These are phyloP conservation scores for Dascillus cervinus DNA, from an alignment of 2,888 invertebrate species.

Conservation along the genomic window DNA sequence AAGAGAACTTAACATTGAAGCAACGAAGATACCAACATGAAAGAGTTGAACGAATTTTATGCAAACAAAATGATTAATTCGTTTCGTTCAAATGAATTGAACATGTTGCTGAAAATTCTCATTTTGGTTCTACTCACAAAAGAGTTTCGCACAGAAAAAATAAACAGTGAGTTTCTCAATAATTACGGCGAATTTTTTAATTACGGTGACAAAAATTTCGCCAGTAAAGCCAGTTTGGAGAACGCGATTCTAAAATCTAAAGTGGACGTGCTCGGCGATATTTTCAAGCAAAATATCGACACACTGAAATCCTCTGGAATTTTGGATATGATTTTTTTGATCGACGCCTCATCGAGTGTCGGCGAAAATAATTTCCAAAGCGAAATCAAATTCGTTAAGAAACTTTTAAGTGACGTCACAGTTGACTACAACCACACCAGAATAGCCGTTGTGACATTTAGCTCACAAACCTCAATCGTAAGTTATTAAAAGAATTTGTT, in stretches of 20 bases:
- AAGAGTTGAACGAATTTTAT: no score
- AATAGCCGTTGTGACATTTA: constrained; percentile 58
- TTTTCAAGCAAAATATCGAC: constrained; percentile 49
- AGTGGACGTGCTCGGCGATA: constrained; percentile 47
- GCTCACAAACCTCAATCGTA: constrained; percentile 52
- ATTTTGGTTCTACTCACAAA: no score
- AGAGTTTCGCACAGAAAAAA: constrained; percentile 5
- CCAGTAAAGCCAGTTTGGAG: constrained; percentile 27
- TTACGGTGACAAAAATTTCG: constrained; percentile 35
- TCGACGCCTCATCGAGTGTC: constrained; percentile 63
- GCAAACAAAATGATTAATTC: no score
- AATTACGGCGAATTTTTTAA: constrained; percentile 38
- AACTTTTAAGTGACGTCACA: constrained; percentile 56
- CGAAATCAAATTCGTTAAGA: constrained; percentile 60
- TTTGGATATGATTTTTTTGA: constrained; percentile 58
- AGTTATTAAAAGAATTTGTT: no score
- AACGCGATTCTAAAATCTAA: constrained; percentile 44
- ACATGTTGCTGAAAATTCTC: no score
- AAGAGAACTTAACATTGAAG: no score
- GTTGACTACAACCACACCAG: constrained; percentile 56
- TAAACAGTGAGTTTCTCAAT: constrained; percentile 11
- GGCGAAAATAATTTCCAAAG: constrained; percentile 57
- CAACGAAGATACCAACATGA: no score
- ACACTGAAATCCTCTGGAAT: constrained; percentile 39
- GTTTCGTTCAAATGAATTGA: no score